Evolutionary conservation across 2,888 invertebrate species (phyloP).

Genomic region (Steinernema carpocapsae): DNA sequence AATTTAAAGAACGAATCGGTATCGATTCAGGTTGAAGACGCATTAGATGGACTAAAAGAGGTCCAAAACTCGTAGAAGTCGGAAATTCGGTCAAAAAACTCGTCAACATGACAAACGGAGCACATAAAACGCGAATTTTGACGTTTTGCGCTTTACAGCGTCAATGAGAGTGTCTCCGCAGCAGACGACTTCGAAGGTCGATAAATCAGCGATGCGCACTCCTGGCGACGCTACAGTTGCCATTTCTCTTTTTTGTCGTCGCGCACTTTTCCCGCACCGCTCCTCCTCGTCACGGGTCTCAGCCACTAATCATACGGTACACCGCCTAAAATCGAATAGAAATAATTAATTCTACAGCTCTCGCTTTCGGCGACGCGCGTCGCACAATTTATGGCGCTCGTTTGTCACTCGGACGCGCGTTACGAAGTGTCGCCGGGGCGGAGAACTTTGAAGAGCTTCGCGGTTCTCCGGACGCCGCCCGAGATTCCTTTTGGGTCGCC

Average conservation of each 20-base stretch:
- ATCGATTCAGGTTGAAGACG: not conserved
- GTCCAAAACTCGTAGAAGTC: not conserved
- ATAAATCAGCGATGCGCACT: not conserved
- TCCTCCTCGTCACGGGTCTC: not conserved
- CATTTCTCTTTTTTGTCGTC: not conserved
- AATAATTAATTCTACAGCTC: constrained; percentile 21
- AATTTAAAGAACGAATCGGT: not conserved
- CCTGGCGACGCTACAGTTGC: not conserved
- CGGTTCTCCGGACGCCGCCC: not conserved
- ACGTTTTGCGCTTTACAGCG: not conserved
- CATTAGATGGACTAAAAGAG: not conserved
- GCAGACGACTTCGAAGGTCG: not conserved
- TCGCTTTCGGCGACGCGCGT: constrained; percentile 13
- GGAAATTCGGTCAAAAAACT: not conserved
- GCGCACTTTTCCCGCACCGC: not conserved
- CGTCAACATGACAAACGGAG: not conserved
- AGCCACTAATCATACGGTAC: constrained; percentile 20
- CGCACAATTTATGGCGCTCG: constrained; percentile 26
- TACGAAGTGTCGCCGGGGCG: not conserved
- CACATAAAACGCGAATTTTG: not conserved
- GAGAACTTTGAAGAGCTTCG: not conserved
- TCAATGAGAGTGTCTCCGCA: too few relatives aligned
- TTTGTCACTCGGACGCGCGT: constrained; percentile 1
- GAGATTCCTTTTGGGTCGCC: not conserved
- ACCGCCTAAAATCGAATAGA: not conserved